Evolutionary conservation across 2,888 invertebrate genomes (phyloP).

Genomic region (Ditula angustiorana): DNA sequence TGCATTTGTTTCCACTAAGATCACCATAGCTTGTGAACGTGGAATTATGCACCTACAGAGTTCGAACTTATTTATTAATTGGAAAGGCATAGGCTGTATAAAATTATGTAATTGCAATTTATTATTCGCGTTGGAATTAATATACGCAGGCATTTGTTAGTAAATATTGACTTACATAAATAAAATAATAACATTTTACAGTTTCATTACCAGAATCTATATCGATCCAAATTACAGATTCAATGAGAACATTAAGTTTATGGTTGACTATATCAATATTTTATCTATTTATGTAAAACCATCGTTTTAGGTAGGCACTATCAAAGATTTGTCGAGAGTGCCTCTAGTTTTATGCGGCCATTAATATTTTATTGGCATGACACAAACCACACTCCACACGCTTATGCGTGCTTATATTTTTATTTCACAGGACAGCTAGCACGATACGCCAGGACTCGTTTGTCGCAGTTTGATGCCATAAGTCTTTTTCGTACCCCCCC

Average conservation of each 20-base stretch:
- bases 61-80: too few relatives aligned
- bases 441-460: not conserved
- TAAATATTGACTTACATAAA: too few relatives aligned
- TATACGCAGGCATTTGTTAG: too few relatives aligned
- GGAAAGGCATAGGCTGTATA: too few relatives aligned
- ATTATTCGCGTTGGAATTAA: not conserved
- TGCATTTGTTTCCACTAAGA: not conserved
- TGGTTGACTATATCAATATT: not conserved
- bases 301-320: not conserved
- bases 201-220: not conserved
- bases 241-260: not conserved
- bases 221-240: not conserved
- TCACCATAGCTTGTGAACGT: not conserved
- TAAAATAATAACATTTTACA: not conserved
- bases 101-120: too few relatives aligned
- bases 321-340: conserved; percentile 5
- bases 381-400: conserved; percentile 15
- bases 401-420: not conserved
- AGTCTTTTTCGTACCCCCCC: not conserved
- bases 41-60: not conserved
- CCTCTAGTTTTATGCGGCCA: conserved; percentile 5
- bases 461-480: not conserved
- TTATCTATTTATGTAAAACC: conserved; percentile 11
- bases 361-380: conserved; percentile 19
- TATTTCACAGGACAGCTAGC: not conserved